Percentiles rank a stretch among this genome's conserved stretches.
These are phyloP conservation scores for Pipistrellus pygmaeus DNA, from an alignment of 2,797 vertebrate species.

Conservation along the genomic window DNA sequence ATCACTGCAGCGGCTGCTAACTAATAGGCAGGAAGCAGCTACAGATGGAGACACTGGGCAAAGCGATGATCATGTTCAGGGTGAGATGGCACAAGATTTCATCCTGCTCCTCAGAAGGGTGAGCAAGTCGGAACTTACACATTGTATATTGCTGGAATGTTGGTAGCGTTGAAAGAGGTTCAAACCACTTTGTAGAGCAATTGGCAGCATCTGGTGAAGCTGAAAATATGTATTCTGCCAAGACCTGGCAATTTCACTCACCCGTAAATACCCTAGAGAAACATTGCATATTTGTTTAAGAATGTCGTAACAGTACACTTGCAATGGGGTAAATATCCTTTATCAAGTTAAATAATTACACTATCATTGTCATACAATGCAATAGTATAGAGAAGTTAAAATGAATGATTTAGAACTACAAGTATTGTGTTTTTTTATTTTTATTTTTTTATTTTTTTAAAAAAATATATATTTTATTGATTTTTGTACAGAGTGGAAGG, in stretches of 20 bases:
- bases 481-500: too few relatives aligned
- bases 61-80: background rate
- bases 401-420: background rate
- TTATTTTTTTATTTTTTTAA: too few relatives aligned
- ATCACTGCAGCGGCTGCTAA: background rate
- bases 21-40: background rate
- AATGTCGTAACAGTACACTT: background rate
- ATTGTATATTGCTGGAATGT: background rate
- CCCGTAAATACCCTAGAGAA: background rate
- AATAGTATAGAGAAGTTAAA: background rate
- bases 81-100: background rate
- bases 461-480: too few relatives aligned
- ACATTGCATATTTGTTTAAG: background rate
- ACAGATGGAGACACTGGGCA: background rate
- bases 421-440: background rate
- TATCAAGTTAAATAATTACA: background rate
- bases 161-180: background rate
- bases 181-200: background rate
- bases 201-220: background rate
- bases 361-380: background rate
- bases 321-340: background rate
- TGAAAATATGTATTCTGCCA: background rate
- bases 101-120: background rate
- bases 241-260: background rate
- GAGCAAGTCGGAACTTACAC: background rate